Percentiles rank a stretch among this genome's conserved stretches.
phyloP scores from a whole-genome alignment of 2,797 vertebrate genomes.

The Tarsius wallacei region DNA sequence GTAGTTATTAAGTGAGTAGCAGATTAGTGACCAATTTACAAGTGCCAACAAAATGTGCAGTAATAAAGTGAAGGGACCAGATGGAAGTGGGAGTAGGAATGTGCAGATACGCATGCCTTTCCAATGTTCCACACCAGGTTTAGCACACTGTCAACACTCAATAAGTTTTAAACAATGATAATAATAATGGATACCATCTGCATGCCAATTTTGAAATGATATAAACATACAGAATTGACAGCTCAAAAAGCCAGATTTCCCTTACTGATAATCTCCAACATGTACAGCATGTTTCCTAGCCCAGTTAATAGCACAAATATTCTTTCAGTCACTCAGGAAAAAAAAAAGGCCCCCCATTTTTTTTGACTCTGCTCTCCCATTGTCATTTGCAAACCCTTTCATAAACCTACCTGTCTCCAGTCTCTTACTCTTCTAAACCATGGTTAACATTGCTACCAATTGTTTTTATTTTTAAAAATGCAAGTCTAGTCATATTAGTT shows the following conservation, averaged over 20 bases:
- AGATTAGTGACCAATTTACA: constrained; percentile 55
- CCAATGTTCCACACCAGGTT: constrained; percentile 25
- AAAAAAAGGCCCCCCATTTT: neutral
- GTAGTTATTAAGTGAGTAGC: constrained; percentile 59
- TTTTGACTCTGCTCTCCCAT: neutral
- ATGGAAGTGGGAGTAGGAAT: constrained; percentile 69
- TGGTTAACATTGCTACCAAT: neutral
- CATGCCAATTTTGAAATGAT: constrained; percentile 67
- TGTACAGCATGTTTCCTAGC: constrained; percentile 29
- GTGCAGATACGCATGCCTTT: neutral
- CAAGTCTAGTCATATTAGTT: neutral
- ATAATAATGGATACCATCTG: constrained; percentile 74
- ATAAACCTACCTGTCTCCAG: neutral
- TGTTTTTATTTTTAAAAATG: neutral
- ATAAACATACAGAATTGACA: constrained; percentile 63
- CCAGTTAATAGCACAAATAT: constrained; percentile 68
- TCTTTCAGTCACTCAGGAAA: constrained; percentile 12
- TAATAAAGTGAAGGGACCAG: constrained; percentile 68
- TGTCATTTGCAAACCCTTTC: neutral
- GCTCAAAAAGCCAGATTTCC: constrained; percentile 35
- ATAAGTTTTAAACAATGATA: constrained; percentile 77
- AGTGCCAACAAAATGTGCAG: constrained; percentile 50
- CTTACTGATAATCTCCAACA: neutral
- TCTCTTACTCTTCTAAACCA: neutral
- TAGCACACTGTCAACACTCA: constrained; percentile 37